Evolutionary conservation across 2,113 vertebrate species (phyloP), one percentile per base, ranked within the genome.

Genomic region (Sprattus sprattus): DNA sequence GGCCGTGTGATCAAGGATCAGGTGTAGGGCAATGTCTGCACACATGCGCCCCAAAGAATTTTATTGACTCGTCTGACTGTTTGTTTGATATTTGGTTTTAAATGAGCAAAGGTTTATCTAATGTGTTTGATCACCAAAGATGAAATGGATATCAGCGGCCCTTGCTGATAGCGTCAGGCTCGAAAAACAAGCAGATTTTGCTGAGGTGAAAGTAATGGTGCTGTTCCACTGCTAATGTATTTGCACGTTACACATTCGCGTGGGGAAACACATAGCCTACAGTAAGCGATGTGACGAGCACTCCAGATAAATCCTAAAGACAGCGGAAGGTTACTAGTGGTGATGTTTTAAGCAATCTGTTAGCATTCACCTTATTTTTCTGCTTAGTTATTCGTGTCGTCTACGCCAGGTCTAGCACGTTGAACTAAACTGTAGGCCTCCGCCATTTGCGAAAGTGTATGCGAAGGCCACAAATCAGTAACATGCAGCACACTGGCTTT

Each of bases 71-170:
- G 60, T 44, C 60, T 45, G 49, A 22, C 87, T 85, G 82, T 49
- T 50, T 87, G 83, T 87, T 87, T 89, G 90, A 88, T 86, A 84
- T 86, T 46, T 45, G 80, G 60, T 82, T 78, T 87, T 85, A 90
- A 89, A 86, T 83, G 83, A 87, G 89, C 83, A 81, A 84, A 84
- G 88, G 84, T 87, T 86, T 86, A 90, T 90, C 88, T 87, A 89
- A 87, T 67, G 86, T 87, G 88, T 89, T 85, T 90, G 90, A 84
- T 86, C 85, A 83, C 88, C 81, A 82, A 82, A 86, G 88, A 86
- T 83, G 71, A 78, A 32, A 78, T 78, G 71, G 71, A 78, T 78
- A 86, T 81, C 85, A 52, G 88, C 81, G 45, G 83, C 67, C 45
- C 80, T 81, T 84, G 84, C 86, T 88, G 89, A 89, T 90, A 89